Evolutionary conservation across 2,888 invertebrate genomes (phyloP), one percentile per base, ranked within the genome.

Genomic region (Coelinius sp.): DNA sequence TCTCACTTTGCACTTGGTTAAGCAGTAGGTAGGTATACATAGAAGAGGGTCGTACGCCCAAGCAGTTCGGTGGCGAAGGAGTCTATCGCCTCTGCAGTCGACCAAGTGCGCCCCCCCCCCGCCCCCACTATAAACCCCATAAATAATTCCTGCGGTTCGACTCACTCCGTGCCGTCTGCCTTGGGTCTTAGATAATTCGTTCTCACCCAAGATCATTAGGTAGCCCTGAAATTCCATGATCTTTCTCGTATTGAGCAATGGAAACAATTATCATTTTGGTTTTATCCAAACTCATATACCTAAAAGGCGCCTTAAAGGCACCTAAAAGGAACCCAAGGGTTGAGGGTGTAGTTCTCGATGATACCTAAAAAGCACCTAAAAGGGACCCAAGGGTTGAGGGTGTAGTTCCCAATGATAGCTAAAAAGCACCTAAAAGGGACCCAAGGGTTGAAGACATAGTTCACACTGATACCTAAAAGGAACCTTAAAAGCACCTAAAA

Each of bases 101-200:
- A 44, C 44, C 44, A 44, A 44, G 44, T 44, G 44, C 44, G 12
- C 44, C 5, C 44, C 41, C n/a, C n/a, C 14, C 35, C 35, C 35
- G 70, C n/a, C 17, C 35, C 20, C 35, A 14, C 79, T 82, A 77
- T 81, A 82, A 82, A 81, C 79, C 79, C 80, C 77, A 82, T 83
- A 83, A 83, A 83, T 83, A 83, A 83, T 79, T 82, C 74, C 74
- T 72, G 63, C 68, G 76, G 73, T 77, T 73, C 73, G 59, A 44
- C 68, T 35, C 31, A 25, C 49, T 35, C 31, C 41, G 68, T 66
- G 71, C 67, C 53, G 35, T 64, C 72, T 68, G 68, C 79, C 75
- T 73, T 77, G 75, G 77, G 76, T 78, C 77, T 59, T 31, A 35
- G 59, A 59, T 31, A 14, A 59, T 59, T 20, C 20, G 4, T 12